Evolutionary conservation across 2,888 invertebrate species (phyloP), one percentile per base, ranked within the genome.

Genomic region (Carabus problematicus): DNA sequence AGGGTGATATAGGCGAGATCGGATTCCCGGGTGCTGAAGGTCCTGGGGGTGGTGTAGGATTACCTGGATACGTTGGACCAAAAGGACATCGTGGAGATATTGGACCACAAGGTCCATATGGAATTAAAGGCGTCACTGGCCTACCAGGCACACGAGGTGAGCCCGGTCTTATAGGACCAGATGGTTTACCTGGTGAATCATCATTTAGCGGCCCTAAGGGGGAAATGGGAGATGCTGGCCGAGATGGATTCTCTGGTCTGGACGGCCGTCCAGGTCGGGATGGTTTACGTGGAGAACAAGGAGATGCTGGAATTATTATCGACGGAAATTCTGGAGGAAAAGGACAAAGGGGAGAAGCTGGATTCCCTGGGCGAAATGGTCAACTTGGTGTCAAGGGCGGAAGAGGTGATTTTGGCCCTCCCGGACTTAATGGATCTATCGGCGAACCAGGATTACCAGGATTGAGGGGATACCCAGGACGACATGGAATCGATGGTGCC

Each of bases 121-220:
- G 83, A 18, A 74, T 76, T 0, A 72, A 77, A 42, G 81, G 78
- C 54, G 73, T 73, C 0, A 75, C 78, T 7, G 80, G 77, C 39
- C 74, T 75, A 63, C 74, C 77, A 3, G 84, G 84, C 8, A 75
- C 72, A 39, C 74, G 76, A 54, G 85, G 86, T 9, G 79, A 79
- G 2, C 70, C 74, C 0, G 86, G 86, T n/a, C 74, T 75, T 19
- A 73, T 77, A 9, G 83, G 82, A 8, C 72, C 74, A 43, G 75
- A 76, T 60, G 83, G 83, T 58, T 73, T 76, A 41, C 78, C 75
- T 73, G 92, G 92, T 71, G 87, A 88, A n/a, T 81, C 84, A 58
- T 83, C 89, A 0, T 82, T 85, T 61, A 87, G 85, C 72, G 90
- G 90, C 1, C 82, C 84, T 70, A 86, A 87, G 77, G 91, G 91